Evolutionary conservation across 1,140 invertebrate genomes (phyloP).

Genomic region (Choristoneura fumiferana): DNA sequence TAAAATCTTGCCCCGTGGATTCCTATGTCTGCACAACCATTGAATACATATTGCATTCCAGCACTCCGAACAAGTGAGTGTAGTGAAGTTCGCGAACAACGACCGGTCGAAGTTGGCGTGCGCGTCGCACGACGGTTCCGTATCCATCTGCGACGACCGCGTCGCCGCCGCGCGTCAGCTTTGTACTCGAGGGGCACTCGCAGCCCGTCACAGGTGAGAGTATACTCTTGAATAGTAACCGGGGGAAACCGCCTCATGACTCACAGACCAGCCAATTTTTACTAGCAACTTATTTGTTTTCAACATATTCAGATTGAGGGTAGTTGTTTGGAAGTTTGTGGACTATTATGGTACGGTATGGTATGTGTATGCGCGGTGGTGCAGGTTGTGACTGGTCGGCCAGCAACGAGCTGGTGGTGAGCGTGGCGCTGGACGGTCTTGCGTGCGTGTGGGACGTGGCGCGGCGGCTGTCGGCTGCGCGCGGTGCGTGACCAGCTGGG

Average conservation of each 20-base stretch:
- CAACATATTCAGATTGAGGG: no score
- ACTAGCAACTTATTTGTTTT: no score
- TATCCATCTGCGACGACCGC: slow-evolving; percentile 89
- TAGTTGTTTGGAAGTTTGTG: no score
- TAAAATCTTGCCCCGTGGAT: no score
- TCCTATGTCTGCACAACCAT: no score
- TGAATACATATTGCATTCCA: no score
- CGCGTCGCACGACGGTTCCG: slow-evolving; percentile 87
- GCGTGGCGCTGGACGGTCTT: slow-evolving; percentile 89
- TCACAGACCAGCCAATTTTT: no score
- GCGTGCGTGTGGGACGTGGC: slow-evolving; percentile 86
- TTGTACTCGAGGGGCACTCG: slow-evolving; percentile 86
- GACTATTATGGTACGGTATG: no score
- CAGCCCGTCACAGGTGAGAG: slow-evolving; percentile 85
- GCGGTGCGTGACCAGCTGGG: slow-evolving; percentile 81
- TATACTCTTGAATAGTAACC: not conserved
- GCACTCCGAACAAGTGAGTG: slow-evolving; percentile 88
- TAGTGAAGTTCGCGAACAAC: slow-evolving; percentile 93
- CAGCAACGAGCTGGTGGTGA: slow-evolving; percentile 91
- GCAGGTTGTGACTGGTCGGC: slow-evolving; percentile 91
- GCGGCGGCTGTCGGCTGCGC: slow-evolving; percentile 81
- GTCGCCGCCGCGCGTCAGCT: slow-evolving; percentile 84
- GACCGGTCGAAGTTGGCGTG: slow-evolving; percentile 89
- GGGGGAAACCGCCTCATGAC: no score
- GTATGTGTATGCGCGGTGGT: not conserved